Conservation (phyloP, 1,140 invertebrate species). For the Grapholita molesta region DNA sequence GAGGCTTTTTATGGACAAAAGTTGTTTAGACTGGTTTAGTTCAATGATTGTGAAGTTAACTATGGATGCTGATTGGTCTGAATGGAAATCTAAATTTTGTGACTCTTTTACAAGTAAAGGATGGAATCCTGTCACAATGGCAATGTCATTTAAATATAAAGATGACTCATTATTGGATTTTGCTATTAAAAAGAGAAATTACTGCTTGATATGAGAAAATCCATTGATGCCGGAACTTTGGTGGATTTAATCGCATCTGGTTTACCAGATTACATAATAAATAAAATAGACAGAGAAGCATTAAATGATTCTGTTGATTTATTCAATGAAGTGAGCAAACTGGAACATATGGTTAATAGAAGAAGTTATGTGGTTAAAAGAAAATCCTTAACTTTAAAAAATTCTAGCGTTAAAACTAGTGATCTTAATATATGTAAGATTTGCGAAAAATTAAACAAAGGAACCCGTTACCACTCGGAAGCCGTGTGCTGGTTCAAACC, state of each 20-base stretch:
- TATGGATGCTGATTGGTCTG: constrained; percentile 31
- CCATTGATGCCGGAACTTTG: constrained; percentile 34
- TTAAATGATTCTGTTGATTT: constrained; percentile 28
- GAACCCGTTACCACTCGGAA: constrained; percentile 31
- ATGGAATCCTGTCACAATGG: constrained; percentile 34
- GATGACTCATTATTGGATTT: constrained; percentile 48
- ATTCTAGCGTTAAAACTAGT: not conserved
- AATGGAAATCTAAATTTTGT: constrained; percentile 39
- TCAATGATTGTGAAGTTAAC: constrained; percentile 38
- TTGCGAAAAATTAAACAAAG: constrained; percentile 32
- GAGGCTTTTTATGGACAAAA: constrained; percentile 39
- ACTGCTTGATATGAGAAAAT: constrained; percentile 36
- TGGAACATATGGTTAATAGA: constrained; percentile 33
- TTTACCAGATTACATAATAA: constrained; percentile 38
- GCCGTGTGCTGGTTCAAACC: constrained; percentile 23
- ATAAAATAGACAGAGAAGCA: constrained; percentile 38
- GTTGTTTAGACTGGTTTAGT: constrained; percentile 43
- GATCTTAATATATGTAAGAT: constrained; percentile 27
- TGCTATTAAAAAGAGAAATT: constrained; percentile 46
- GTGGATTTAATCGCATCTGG: constrained; percentile 40
- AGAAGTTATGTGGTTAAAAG: constrained; percentile 15
- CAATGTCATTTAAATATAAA: constrained; percentile 38
- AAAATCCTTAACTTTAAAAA: not conserved
- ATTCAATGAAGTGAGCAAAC: constrained; percentile 35
- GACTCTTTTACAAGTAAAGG: constrained; percentile 37